Base-by-base conservation (phyloP, 2,797 vertebrate genomes). In the Austrolebias charrua region DNA sequence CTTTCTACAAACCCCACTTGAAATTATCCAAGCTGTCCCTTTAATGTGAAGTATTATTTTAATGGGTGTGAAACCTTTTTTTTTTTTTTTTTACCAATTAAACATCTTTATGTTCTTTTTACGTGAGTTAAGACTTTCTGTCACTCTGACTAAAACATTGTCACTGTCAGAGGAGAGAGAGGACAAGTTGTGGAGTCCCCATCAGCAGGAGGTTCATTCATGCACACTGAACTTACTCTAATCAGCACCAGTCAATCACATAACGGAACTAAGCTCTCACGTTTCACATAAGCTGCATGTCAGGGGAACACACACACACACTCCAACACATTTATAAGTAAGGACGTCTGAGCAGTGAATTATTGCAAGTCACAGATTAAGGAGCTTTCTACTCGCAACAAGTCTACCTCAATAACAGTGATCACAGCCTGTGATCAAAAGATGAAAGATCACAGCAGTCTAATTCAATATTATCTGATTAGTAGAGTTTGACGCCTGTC, bases 181-280 rank as follows among this genome's bases (percentile, higher is more conserved):
- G 52, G 50, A 58, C 40, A 20, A 76, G 54, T 31, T 52, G 24
- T 14, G 9, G 64, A 76, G 50, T 55, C n/a, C 54, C 24, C 56
- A 42, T 71, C 53, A 61, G 56, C 55, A 24, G 33, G 13, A 55
- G 54, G 66, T 66, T 76, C 48, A 66, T 28, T 44, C 19, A 20
- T 72, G 67, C 55, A 66, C 62, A 55, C 49, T 19, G 51, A 75
- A 76, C 78, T n/a, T 48, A 56, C 62, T 59, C 54, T 74, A 69
- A 78, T 86, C 68, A 83, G 56, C 74, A 67, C 2, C 43, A 77
- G 68, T 76, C 76, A 75, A 70, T 79, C 70, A 79, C 64, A 65
- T 44, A 47, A 60, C 10, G 9, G 50, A 66, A 60, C 65, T 63
- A 54, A 72, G 58, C 51, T 63, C 62, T 71, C 46, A 15, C 51